These are phyloP conservation scores for Gadus macrocephalus DNA, from an alignment of 2,113 vertebrate species.

Conservation along the genomic window DNA sequence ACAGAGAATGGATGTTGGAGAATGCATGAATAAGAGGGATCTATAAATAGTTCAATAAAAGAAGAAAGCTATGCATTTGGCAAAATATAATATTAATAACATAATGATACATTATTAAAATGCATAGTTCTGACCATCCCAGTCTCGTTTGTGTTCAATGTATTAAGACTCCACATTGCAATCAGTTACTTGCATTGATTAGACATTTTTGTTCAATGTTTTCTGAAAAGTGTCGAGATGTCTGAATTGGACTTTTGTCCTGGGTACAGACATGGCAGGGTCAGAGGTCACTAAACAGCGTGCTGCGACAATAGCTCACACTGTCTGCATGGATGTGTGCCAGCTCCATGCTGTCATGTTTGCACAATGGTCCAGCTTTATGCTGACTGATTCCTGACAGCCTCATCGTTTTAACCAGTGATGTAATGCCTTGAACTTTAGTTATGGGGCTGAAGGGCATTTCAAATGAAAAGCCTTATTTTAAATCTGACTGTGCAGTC, in stretches of 20 bases:
- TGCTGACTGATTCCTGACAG: conserved; percentile 50
- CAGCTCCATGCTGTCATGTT: conserved; percentile 54
- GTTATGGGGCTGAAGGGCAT: conserved; percentile 7
- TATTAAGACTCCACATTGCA: conserved; percentile 1
- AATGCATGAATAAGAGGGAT: conserved; percentile 43
- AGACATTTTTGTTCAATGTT: conserved; percentile 13
- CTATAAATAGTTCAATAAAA: background rate
- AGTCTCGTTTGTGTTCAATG: conserved; percentile 10
- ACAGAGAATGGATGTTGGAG: conserved; percentile 45
- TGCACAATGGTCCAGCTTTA: conserved; percentile 50
- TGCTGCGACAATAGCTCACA: conserved; percentile 47
- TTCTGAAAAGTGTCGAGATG: conserved; percentile 32
- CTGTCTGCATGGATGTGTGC: conserved; percentile 54
- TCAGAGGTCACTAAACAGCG: conserved; percentile 51
- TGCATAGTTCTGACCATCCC: background rate
- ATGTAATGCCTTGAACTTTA: conserved; percentile 43
- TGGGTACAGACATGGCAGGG: conserved; percentile 52
- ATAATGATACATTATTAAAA: background rate
- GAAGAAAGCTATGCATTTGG: no score
- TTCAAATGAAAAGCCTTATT: no score
- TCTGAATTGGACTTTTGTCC: conserved; percentile 59
- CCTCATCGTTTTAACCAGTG: conserved; percentile 44
- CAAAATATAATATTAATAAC: background rate
- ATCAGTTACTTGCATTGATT: conserved; percentile 15
- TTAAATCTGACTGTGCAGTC: no score